Evolutionary conservation across 2,797 vertebrate species (phyloP), one percentile per base, ranked within the genome.

Genomic region (Microchirus variegatus): DNA sequence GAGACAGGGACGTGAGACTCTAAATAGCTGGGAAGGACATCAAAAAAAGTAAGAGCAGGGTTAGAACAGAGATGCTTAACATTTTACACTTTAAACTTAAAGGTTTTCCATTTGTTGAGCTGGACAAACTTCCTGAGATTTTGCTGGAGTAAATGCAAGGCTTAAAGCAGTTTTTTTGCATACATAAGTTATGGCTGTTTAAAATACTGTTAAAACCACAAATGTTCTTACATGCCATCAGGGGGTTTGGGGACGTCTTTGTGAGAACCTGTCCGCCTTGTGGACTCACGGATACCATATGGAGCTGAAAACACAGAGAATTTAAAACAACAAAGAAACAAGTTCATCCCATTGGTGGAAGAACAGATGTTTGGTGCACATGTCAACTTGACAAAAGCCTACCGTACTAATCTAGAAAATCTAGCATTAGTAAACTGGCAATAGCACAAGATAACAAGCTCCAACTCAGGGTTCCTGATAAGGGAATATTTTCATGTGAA

Each of bases 221-320:
- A 67, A 48, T 19, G 63, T 58, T 89, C 94, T 87, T 89, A 99
- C 98, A 89, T 89, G 87, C 89, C 92, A 26, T 97, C 95, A 14
- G 91, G 58, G 0, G 93, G 87, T 84, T 94, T 97, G 6, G 79
- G 72, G 12, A 86, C 74, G 75, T 97, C 96, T 86, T 95, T 98
- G 79, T 94, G 92, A 22, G 97, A 97, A 16, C 96, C 96, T 2
- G 92, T 97, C 91, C 92, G 96, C 80, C 96, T 94, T 38, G 96
- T 98, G 61, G 98, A 97, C 90, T 99, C 98, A 68, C 98, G 94
- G 78, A 99, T 96, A 44, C 98, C 98, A 44, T 99, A 99, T 0
- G 98, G 98, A 65, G 98, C 97, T 99, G 58, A 58, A 0, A 41
- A 15, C 7, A n/a, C 14, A 3, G 40, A 11, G 3, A 41, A 14